These are phyloP conservation scores for Campylomormyrus numenius DNA, from an alignment of 2,113 vertebrate genomes.

Conservation along the genomic window DNA sequence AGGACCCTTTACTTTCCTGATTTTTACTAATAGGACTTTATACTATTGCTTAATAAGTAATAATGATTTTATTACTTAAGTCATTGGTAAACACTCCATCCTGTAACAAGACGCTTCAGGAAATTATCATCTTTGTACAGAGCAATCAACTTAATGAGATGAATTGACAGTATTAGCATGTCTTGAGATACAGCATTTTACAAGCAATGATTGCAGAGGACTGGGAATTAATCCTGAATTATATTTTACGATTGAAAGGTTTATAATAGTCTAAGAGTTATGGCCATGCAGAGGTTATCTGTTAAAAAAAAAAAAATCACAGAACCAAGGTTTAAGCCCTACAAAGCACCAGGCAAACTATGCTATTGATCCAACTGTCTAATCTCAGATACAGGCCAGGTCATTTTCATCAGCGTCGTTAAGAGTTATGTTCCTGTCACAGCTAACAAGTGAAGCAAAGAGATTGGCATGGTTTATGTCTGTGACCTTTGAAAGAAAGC, in stretches of 20 bases:
- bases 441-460: neutral
- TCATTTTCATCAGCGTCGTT: neutral
- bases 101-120: neutral
- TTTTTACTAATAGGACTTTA: conserved; percentile 3
- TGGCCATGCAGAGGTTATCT: neutral
- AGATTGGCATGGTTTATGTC: neutral
- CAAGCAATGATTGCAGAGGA: neutral
- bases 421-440: neutral
- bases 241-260: neutral
- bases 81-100: neutral
- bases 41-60: conserved; percentile 9
- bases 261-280: neutral
- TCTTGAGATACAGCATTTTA: neutral
- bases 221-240: neutral
- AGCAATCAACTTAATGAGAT: neutral
- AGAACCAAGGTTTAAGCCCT: neutral
- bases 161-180: neutral
- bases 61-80: conserved; percentile 6
- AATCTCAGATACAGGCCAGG: neutral
- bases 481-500: neutral
- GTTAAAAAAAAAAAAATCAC: neutral
- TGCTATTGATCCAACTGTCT: neutral
- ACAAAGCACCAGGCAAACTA: neutral
- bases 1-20: neutral
- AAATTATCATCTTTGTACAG: neutral